Evolutionary conservation across 2,797 vertebrate species (phyloP).

Genomic region (Phataginus tetradactyla): DNA sequence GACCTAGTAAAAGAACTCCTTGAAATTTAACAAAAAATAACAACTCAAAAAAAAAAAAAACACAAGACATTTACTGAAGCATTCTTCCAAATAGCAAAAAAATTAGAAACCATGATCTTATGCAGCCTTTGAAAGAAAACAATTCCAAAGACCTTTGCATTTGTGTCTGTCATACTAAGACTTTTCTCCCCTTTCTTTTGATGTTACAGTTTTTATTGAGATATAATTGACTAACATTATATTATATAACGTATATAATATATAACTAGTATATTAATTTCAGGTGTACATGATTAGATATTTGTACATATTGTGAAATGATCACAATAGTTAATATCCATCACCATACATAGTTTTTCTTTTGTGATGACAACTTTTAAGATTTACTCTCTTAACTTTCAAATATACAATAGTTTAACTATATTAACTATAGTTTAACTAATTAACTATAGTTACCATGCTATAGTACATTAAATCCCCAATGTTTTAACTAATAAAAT

Average conservation of each 20-base stretch:
- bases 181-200: not conserved
- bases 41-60: constrained; percentile 22
- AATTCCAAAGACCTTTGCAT: constrained; percentile 4
- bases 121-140: not conserved
- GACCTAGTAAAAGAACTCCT: not conserved
- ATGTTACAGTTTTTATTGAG: not conserved
- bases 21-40: constrained; percentile 37
- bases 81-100: constrained; percentile 17
- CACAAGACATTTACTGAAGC: not conserved
- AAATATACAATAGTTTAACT: not conserved
- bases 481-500: constrained; percentile 24
- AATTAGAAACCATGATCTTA: not conserved
- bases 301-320: not conserved
- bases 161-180: not conserved
- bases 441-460: not conserved
- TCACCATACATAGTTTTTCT: not conserved
- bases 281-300: not conserved
- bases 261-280: not conserved
- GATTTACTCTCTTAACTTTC: not conserved
- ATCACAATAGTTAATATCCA: not conserved
- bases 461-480: not conserved
- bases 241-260: too few relatives aligned
- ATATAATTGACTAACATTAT: too few relatives aligned
- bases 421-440: not conserved
- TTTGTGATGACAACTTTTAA: not conserved